Conservation (phyloP, 1,140 invertebrate species). For the Drosophila ambigua region DNA sequence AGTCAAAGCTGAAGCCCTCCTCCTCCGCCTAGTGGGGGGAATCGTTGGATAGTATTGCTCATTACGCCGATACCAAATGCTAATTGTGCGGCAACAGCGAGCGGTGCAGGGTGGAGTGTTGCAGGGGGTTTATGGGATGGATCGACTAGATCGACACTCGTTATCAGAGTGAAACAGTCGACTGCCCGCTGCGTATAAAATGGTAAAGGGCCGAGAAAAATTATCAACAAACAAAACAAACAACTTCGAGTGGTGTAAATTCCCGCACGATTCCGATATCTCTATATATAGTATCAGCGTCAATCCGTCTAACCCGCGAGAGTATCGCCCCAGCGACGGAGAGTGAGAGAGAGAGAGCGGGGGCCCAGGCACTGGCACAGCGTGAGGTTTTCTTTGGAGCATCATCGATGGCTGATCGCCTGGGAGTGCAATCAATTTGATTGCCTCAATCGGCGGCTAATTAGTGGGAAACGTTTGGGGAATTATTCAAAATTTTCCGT, state of each 20-base stretch:
- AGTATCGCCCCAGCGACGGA: no score
- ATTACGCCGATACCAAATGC: slow-evolving; percentile 53
- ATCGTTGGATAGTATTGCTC: slow-evolving; percentile 49
- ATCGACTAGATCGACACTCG: slow-evolving; percentile 64
- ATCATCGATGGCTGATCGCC: slow-evolving; percentile 8
- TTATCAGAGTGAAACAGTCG: slow-evolving; percentile 63
- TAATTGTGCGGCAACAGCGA: slow-evolving; percentile 50
- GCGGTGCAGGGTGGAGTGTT: not conserved
- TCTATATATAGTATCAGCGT: slow-evolving; percentile 72
- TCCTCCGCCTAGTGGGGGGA: slow-evolving; percentile 34
- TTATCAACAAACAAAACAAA: slow-evolving; percentile 70
- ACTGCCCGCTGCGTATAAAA: slow-evolving; percentile 66
- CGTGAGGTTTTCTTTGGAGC: slow-evolving; percentile 37
- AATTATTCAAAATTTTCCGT: slow-evolving; percentile 54
- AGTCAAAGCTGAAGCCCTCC: slow-evolving; percentile 38
- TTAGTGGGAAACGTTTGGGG: slow-evolving; percentile 66
- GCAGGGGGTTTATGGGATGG: not conserved
- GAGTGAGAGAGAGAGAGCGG: no score
- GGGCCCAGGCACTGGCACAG: slow-evolving; percentile 33
- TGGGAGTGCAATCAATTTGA: slow-evolving; percentile 72
- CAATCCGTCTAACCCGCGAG: slow-evolving; percentile 57
- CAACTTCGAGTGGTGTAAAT: slow-evolving; percentile 26
- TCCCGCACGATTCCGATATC: slow-evolving; percentile 47
- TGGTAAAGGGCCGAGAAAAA: slow-evolving; percentile 72
- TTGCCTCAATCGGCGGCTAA: slow-evolving; percentile 79